Conservation (phyloP, 2,888 invertebrate species). For the Nudaria mundana region DNA sequence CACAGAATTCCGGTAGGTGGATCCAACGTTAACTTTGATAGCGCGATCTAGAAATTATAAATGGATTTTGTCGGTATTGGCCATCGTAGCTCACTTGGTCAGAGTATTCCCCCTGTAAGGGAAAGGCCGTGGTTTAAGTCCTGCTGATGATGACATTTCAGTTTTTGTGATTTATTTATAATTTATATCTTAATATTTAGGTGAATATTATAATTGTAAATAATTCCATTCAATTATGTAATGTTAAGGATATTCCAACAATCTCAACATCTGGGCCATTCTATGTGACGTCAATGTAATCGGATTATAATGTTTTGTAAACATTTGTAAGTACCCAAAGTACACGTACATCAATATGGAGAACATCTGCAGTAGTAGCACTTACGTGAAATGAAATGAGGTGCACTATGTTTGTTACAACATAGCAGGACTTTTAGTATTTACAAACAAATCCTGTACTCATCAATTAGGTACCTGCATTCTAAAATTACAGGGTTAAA, state of each 20-base stretch:
- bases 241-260: neutral
- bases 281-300: slow-evolving; percentile 1
- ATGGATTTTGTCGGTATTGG: neutral
- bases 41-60: neutral
- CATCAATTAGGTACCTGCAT: too few species aligned
- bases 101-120: too few species aligned
- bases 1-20: too few species aligned
- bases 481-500: too few species aligned
- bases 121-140: too few species aligned
- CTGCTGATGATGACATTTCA: too few species aligned
- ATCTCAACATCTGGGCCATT: neutral
- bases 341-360: neutral
- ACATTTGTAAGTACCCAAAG: slow-evolving; percentile 5
- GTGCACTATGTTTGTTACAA: slow-evolving; percentile 3
- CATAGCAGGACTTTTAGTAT: slow-evolving; percentile 21
- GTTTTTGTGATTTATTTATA: neutral
- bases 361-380: slow-evolving; percentile 7
- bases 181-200: neutral
- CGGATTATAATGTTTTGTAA: slow-evolving; percentile 1
- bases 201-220: too few species aligned
- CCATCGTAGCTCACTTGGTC: neutral
- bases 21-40: too few species aligned
- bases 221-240: neutral
- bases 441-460: slow-evolving; percentile 26
- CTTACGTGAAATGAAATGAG: slow-evolving; percentile 6